A percentile compares a stretch with the other conserved stretches of the same genome.
These are phyloP conservation scores for Centropus bengalensis DNA, from an alignment of 2,113 vertebrate genomes.

Conservation along the genomic window DNA sequence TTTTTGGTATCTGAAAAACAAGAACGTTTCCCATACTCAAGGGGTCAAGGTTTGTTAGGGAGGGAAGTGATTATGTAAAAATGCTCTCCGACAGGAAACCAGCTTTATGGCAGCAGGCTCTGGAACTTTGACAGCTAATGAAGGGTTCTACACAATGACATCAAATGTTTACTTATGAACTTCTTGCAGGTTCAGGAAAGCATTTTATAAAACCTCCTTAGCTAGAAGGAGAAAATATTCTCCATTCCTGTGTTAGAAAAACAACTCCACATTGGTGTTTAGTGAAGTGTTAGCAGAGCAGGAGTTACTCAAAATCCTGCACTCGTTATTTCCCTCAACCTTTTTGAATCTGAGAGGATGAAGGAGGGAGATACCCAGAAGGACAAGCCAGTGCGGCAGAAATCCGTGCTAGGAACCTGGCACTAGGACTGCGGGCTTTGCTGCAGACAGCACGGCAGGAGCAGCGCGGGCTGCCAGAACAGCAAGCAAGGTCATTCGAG, in stretches of 20 bases:
- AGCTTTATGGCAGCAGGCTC: neutral
- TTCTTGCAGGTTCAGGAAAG: constrained; percentile 12
- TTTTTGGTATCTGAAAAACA: constrained; percentile 53
- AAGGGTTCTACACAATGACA: neutral
- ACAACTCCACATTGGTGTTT: neutral
- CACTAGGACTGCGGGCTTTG: constrained; percentile 39
- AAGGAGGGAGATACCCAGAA: neutral
- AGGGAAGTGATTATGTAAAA: constrained; percentile 10
- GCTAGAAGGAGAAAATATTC: neutral
- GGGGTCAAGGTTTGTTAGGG: constrained; percentile 31
- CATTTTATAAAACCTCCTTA: neutral
- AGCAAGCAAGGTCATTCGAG: constrained; percentile 31
- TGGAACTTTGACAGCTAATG: neutral
- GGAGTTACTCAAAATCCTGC: neutral
- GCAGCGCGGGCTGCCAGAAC: neutral
- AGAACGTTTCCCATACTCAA: constrained; percentile 12
- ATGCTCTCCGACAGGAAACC: neutral
- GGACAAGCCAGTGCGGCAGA: neutral
- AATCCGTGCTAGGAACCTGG: constrained; percentile 49
- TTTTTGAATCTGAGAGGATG: neutral
- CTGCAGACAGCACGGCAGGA: constrained; percentile 31
- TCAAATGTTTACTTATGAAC: neutral
- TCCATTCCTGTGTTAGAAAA: neutral
- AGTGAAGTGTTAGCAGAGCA: neutral
- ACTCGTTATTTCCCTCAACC: neutral